Evolutionary conservation across 53 echinoderm and acorn worm genomes (phyloP), one percentile per base, ranked within the genome.

Genomic region (Zoroaster sp.): DNA sequence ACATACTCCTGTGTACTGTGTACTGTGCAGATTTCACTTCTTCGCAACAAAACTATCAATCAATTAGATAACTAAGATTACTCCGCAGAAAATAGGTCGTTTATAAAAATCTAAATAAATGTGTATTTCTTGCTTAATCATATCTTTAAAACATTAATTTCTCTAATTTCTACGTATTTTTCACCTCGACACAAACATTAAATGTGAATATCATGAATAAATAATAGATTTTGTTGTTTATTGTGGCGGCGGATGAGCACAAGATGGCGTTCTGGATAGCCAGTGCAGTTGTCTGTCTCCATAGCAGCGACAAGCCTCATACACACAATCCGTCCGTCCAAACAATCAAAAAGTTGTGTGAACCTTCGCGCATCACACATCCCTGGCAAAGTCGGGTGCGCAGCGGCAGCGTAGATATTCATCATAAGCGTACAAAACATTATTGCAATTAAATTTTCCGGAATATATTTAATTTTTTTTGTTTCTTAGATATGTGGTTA

Each of bases 41-140:
- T 21, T 40, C 34, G 12, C 15, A 35, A 46, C 35, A 21, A 66
- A 42, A 21, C 66, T 81, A 42, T 47, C 71, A 85, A 71, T 70
- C 85, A 85, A 85, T 85, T 85, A 72, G 20, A 2, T 35, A 12
- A 20, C 36, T 36, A 32, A 66, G 23, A 85, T 85, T 71, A 85
- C 5, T 85, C 70, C 85, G 85, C 85, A 49, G 3, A 34, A 52
- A 18, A 72, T 85, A 85, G 85, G 52, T 70, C 85, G n/a, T 47
- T 52, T 9, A 47, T 15, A 70, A 38, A 32, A 35, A 47, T 21
- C 33, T 0, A 20, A 25, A 21, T n/a, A 47, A 10, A 9, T 11
- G 15, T 35, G 45, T 47, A 30, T n/a, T 20, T 51, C 1, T 20
- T 2, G 9, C 5, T 4, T 39, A 39, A 1, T 42, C 10, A 30